Conservation (phyloP, 1,140 invertebrate species). For the Drosophila burlai region DNA sequence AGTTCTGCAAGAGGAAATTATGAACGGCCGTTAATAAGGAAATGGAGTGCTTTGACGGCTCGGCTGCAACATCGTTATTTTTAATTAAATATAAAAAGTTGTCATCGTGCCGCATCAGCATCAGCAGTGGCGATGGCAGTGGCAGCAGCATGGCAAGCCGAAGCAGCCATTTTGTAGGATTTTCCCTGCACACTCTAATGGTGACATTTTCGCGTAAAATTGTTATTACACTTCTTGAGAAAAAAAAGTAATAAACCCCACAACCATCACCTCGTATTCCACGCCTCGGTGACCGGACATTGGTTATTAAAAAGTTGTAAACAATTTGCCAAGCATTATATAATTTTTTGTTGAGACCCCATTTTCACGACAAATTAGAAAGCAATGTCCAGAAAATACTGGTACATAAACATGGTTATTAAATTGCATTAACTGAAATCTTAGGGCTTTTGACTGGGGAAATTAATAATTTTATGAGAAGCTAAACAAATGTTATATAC, state of each 20-base stretch:
- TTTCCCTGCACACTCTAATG: constrained; percentile 45
- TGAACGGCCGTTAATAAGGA: constrained; percentile 69
- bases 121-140: not conserved
- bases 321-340: constrained; percentile 34
- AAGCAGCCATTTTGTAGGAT: constrained; percentile 50
- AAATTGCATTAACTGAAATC: constrained; percentile 2
- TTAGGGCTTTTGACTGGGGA: not conserved
- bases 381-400: constrained; percentile 1
- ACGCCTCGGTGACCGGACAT: constrained; percentile 36
- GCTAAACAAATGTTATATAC: not conserved
- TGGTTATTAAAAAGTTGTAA: constrained; percentile 74
- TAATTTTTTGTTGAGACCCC: not conserved
- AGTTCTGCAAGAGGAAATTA: constrained; percentile 73
- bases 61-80: constrained; percentile 74
- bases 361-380: constrained; percentile 26
- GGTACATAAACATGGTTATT: constrained; percentile 10
- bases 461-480: not conserved
- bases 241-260: not conserved
- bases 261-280: not conserved
- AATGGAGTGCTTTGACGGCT: constrained; percentile 53
- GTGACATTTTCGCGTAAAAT: constrained; percentile 55
- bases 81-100: constrained; percentile 82
- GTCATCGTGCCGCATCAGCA: constrained; percentile 51
- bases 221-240: constrained; percentile 54
- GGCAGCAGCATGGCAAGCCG: not conserved